These are phyloP conservation scores for Xiphophorus couchianus DNA, from an alignment of 2,113 vertebrate genomes.

Conservation along the genomic window DNA sequence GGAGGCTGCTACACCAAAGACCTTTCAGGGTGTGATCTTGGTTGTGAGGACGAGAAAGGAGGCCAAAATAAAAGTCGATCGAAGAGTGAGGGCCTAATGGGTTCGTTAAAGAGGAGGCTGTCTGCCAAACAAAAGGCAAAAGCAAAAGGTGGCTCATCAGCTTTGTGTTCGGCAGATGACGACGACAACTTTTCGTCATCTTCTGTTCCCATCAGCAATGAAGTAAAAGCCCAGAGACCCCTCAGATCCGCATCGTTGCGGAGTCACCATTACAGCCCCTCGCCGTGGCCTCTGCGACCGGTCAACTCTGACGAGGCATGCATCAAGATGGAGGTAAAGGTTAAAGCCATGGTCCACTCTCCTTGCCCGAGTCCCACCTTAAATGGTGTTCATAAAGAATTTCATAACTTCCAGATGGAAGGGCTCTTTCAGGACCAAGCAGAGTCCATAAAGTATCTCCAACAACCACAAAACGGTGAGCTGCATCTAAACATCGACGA, in stretches of 20 bases:
- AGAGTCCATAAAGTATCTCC: constrained; percentile 84
- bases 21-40: constrained; percentile 87
- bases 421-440: constrained; percentile 86
- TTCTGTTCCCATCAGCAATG: constrained; percentile 93
- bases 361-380: constrained; percentile 89
- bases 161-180: constrained; percentile 86
- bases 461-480: constrained; percentile 86
- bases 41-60: constrained; percentile 88
- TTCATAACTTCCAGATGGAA: constrained; percentile 90
- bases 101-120: constrained; percentile 92
- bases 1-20: constrained; percentile 94
- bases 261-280: constrained; percentile 96
- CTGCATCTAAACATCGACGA: constrained; percentile 92
- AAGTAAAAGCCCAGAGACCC: constrained; percentile 90
- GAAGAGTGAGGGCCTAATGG: constrained; percentile 96
- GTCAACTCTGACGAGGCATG: constrained; percentile 94
- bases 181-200: constrained; percentile 92
- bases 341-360: constrained; percentile 96
- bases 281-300: constrained; percentile 93
- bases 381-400: constrained; percentile 92
- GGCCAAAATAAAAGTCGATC: constrained; percentile 85
- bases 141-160: constrained; percentile 85
- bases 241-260: constrained; percentile 91
- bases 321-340: constrained; percentile 96
- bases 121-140: constrained; percentile 96